phyloP scores from a whole-genome alignment of 2,113 vertebrate species.

The Rutilus rutilus region DNA sequence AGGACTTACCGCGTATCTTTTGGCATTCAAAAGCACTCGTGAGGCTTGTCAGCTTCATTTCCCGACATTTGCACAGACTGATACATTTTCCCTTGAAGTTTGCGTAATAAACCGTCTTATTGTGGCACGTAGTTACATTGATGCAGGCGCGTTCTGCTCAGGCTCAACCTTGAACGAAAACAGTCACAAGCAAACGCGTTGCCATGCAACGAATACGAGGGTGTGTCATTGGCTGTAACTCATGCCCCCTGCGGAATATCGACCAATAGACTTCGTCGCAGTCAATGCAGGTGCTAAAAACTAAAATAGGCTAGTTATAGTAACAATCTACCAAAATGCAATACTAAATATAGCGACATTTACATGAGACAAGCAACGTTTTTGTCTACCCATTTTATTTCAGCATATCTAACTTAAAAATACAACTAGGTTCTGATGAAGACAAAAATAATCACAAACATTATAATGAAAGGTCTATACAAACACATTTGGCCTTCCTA shows the following conservation, averaged over 20 bases:
- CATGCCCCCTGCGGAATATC: background rate
- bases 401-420: background rate
- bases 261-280: slow-evolving; percentile 17
- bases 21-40: background rate
- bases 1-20: slow-evolving; percentile 5
- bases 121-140: background rate
- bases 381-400: background rate
- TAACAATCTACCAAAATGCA: background rate
- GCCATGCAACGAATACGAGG: slow-evolving; percentile 69
- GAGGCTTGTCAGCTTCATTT: background rate
- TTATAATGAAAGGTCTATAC: background rate
- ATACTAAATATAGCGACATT: background rate
- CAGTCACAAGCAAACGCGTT: slow-evolving; percentile 73
- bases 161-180: slow-evolving; percentile 76
- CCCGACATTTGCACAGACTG: background rate
- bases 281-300: background rate
- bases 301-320: background rate
- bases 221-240: slow-evolving; percentile 62
- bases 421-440: background rate
- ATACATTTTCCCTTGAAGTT: background rate
- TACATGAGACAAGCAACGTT: background rate
- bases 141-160: background rate
- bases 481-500: background rate
- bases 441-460: background rate
- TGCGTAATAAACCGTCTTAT: background rate